Evolutionary conservation across 2,797 vertebrate species (phyloP), one percentile per base, ranked within the genome.

Genomic region (Ctenopoma kingsleyae): DNA sequence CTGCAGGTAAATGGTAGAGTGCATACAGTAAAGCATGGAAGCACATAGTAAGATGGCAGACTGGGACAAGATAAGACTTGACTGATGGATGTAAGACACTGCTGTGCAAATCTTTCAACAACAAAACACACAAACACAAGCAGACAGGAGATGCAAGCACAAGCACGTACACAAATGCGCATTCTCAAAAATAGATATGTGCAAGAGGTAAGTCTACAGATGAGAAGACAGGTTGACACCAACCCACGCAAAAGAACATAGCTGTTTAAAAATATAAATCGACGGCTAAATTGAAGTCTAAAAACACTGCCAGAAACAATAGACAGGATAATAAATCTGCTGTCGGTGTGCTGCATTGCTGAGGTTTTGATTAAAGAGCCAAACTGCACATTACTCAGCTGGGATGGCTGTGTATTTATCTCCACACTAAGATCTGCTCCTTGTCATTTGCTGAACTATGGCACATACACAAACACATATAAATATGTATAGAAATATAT

Each of bases 41-140:
- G 58, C 27, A 70, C 51, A 72, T 79, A 30, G 66, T 55, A 56
- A 64, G 62, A 64, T 48, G 43, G 52, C 56, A 74, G 69, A 75
- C 76, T 35, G 55, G 40, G 71, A 83, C 90, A 90, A 84, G 90
- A 86, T 73, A 6, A 47, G 85, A 89, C 91, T 70, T 54, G 85
- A 89, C 71, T 4, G 46, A 80, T 69, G 56, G 48, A 65, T 79
- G 69, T 84, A 87, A 88, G 84, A 89, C 76, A 67, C 71, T 53
- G 58, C 64, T 71, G 83, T 83, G 85, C 88, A 91, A 91, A 90
- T 91, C 89, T 87, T 65, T 92, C 90, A 91, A 75, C 82, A 76
- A 73, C 66, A 82, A 81, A 75, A 84, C 81, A 84, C 74, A 85
- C 71, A 83, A 80, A 82, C 66, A 82, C 70, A 74, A 23, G 73